These are phyloP conservation scores for Falco biarmicus DNA, from an alignment of 2,797 vertebrate species.

Conservation along the genomic window DNA sequence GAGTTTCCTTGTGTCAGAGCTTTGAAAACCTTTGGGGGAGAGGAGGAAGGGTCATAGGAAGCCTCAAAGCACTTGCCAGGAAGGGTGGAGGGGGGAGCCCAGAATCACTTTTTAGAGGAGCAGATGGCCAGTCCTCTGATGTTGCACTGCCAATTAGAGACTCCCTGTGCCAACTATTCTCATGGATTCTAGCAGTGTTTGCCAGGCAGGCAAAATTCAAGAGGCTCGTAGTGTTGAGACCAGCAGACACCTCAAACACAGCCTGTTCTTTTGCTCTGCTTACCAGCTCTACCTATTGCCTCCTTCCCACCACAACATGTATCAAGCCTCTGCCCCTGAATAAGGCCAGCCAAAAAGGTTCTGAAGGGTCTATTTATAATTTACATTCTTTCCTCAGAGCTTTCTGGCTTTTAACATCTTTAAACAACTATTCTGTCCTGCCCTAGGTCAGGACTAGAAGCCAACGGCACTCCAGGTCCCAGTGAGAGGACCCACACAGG, in stretches of 20 bases:
- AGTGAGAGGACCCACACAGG: not conserved
- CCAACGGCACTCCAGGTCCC: accelerated
- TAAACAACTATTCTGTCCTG: not conserved
- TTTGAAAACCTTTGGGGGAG: not conserved
- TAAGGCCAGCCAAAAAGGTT: not conserved
- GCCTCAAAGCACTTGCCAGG: not conserved
- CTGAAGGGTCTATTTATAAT: not conserved
- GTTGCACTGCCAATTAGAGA: not conserved
- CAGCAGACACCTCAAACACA: not conserved
- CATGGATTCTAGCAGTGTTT: accelerated
- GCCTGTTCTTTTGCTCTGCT: not conserved
- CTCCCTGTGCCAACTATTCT: not conserved
- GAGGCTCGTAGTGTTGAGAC: not conserved
- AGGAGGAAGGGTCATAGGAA: not conserved
- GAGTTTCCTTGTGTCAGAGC: constrained; percentile 6
- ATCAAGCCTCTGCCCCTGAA: not conserved
- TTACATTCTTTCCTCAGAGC: not conserved
- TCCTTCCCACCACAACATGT: not conserved
- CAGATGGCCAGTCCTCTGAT: not conserved
- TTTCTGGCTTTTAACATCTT: not conserved
- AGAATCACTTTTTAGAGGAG: not conserved
- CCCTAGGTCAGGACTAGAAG: not conserved
- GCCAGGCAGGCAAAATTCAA: not conserved
- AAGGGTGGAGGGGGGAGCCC: not conserved
- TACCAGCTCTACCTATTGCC: not conserved